Evolutionary conservation across 2,113 vertebrate genomes (phyloP), one percentile per base, ranked within the genome.

Genomic region (Lutjanus erythropterus): DNA sequence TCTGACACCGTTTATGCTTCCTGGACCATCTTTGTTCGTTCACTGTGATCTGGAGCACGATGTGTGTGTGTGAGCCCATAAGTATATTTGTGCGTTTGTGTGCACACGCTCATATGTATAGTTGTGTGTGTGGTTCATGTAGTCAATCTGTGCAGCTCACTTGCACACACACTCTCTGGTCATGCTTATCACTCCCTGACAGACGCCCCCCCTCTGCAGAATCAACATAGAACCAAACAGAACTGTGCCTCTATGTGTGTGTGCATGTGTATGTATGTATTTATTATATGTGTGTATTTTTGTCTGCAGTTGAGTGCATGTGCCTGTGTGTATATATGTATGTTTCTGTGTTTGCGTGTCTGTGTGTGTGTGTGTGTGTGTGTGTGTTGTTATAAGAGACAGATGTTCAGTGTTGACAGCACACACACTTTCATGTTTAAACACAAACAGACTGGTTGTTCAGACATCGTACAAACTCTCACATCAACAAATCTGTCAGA

Each of bases 341-440:
- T 9, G 5, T 21, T 21, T 53, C n/a, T 21, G 41, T 1, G 9
- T 42, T 33, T 42, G 29, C 47, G 27, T 44, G 23, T 47, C 16
- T 53, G 15, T 42, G 16, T 50, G 21, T 50, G 64, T 56, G 27
- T 44, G 23, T 47, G 21, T 53, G 15, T 42, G 16, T 50, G 21
- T 50, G 64, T n/a, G 61, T 44, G 60, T 62, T 47, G 27, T 44
- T 46, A 59, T 29, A 19, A 47, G 42, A 73, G 65, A 67, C 84
- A 85, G 81, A 84, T 71, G 81, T 75, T 80, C 9, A 18, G 31
- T 46, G 60, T 66, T 44, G 46, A 76, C 41, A 50, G 37, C 4
- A 29, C 61, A 64, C 65, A 68, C 60, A 19, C 27, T 31, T 21
- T 25, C 23, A 18, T 50, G 19, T 65, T 31, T 18, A 27, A 71